These are phyloP conservation scores for Nineta flava DNA, from an alignment of 2,888 invertebrate species.

Conservation along the genomic window DNA sequence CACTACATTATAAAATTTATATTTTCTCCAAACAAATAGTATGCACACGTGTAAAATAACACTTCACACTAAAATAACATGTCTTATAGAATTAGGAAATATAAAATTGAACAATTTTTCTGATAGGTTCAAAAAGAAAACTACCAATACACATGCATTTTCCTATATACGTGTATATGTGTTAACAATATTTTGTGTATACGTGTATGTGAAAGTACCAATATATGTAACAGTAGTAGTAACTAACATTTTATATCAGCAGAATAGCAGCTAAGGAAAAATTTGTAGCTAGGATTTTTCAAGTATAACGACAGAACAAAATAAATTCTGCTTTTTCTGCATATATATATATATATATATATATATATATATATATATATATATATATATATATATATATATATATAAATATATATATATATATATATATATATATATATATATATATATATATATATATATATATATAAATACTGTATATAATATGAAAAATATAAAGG, in stretches of 20 bases:
- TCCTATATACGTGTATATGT: background rate
- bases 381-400: background rate
- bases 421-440: background rate
- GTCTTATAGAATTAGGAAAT: no score
- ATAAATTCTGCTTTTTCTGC: background rate
- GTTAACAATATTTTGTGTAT: no score
- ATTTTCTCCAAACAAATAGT: no score
- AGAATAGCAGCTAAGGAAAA: background rate
- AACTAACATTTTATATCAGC: no score
- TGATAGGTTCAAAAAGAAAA: no score
- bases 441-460: background rate
- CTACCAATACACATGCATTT: background rate
- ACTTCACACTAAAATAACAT: no score
- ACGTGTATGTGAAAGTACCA: no score
- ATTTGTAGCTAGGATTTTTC: background rate
- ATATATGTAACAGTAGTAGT: no score
- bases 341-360: background rate
- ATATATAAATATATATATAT: background rate
- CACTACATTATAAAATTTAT: no score
- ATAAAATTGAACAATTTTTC: no score
- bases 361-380: no score
- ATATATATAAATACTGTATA: background rate
- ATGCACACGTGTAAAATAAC: no score
- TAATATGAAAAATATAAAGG: background rate
- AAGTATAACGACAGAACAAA: background rate